Percentiles rank a stretch among this genome's conserved stretches.
Evolutionary conservation across 2,113 vertebrate species (phyloP).

Genomic region (Tor tambroides): DNA sequence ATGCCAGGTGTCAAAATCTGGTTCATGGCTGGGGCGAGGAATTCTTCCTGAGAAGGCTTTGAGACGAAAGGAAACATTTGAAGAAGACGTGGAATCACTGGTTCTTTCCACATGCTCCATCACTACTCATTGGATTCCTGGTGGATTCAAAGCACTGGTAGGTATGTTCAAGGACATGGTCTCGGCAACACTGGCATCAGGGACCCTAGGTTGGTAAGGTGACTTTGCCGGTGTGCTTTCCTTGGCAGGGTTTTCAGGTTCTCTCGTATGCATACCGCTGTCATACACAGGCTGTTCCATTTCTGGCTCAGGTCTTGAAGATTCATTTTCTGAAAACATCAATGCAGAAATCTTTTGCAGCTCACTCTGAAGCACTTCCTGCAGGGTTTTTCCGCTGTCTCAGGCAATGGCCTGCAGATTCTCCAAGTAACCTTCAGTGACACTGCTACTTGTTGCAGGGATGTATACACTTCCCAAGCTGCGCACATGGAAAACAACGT

Average conservation of each 20-base stretch:
- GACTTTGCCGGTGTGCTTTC: neutral
- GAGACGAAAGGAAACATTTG: neutral
- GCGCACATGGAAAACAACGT: neutral
- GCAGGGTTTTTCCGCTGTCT: neutral
- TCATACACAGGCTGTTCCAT: neutral
- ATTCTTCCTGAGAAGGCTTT: neutral
- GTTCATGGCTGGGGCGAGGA: neutral
- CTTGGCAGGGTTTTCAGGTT: neutral
- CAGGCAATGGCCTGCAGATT: neutral
- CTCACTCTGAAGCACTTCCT: neutral
- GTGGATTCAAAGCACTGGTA: neutral
- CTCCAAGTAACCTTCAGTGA: neutral
- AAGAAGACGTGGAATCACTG: neutral
- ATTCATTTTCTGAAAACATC: neutral
- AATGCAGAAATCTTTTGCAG: neutral
- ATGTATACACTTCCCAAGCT: neutral
- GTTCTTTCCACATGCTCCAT: neutral
- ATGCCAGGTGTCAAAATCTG: neutral
- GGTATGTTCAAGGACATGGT: neutral
- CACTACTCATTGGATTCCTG: neutral
- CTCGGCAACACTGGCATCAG: neutral
- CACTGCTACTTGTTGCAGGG: neutral
- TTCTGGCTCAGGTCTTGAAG: neutral
- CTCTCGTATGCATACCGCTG: neutral
- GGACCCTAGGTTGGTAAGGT: neutral